Evolutionary conservation across 2,113 vertebrate genomes (phyloP), one percentile per base, ranked within the genome.

Genomic region (Picathartes gymnocephalus): DNA sequence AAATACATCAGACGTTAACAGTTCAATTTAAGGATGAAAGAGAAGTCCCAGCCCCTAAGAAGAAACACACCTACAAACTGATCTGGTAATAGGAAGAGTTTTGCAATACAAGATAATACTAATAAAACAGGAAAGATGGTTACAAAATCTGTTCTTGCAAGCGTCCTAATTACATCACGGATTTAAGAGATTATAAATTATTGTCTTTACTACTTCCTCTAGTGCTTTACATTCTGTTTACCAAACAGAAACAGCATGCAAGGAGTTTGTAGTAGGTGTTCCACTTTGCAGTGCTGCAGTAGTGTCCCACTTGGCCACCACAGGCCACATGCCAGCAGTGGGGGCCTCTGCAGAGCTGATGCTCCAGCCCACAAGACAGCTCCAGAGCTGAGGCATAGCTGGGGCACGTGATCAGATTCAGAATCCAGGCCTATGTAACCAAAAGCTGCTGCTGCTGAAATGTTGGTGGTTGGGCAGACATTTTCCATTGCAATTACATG

Each of bases 1-100:
- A 95, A 96, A 90, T 39, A 73, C 15, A 40, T 17, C 44, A 81
- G 62, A 47, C 33, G 27, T 39, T 24, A 90, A 62, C n/a, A 70
- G 81, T 83, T 80, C 35, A 66, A 24, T 88, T 73, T 90, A 39
- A 20, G 31, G 60, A 86, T 74, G 68, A 84, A 92, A 90, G 90
- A 90, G 39, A 76, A 94, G 39, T 61, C 57, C 57, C 79, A 90
- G 8, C 27, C 71, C 61, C 60, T 54, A 88, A 50, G 51, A 95
- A 91, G 80, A 97, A 95, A 96, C 85, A 94, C 58, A 97, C 79
- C 87, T 90, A 95, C 39, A 91, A 95, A 94, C 73, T 90, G 71
- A 90, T 88, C 81, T 33, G 8, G 81, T 79, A 92, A 90, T 78
- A 87, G 50, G 81, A 89, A 80, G 40, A 61, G 85, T 90, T 93